These are phyloP conservation scores for Lithophane semibrunnea DNA, from an alignment of 2,888 invertebrate species.

Conservation along the genomic window DNA sequence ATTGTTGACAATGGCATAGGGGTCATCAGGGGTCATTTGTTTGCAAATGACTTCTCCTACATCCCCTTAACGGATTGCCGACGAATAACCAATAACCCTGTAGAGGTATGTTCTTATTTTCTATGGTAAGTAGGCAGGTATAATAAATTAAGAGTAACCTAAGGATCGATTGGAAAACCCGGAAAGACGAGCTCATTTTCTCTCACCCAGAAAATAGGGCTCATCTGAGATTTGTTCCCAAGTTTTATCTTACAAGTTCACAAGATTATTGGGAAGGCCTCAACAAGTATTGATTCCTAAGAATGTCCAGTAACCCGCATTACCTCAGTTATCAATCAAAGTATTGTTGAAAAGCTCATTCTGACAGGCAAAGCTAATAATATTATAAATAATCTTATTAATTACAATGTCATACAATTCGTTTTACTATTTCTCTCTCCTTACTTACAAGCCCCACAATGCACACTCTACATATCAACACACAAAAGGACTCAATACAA, in stretches of 20 bases:
- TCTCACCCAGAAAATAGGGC: neutral
- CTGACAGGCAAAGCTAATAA: neutral
- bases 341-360: neutral
- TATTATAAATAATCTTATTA: neutral
- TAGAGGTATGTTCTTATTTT: neutral
- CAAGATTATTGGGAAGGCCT: neutral
- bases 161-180: neutral
- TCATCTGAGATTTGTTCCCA: neutral
- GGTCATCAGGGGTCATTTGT: too few relatives aligned
- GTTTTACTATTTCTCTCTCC: neutral
- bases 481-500: conserved; percentile 36
- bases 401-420: neutral
- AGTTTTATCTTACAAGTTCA: neutral
- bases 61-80: too few relatives aligned
- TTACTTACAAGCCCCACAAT: conserved; percentile 5
- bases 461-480: neutral
- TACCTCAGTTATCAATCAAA: neutral
- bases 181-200: neutral
- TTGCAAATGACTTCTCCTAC: too few relatives aligned
- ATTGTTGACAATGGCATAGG: too few relatives aligned
- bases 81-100: too few relatives aligned
- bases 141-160: neutral
- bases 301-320: neutral
- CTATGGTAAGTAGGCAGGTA: neutral
- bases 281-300: neutral